Evolutionary conservation across 2,797 vertebrate genomes (phyloP), one percentile per base, ranked within the genome.

Genomic region (Xenops minutus): DNA sequence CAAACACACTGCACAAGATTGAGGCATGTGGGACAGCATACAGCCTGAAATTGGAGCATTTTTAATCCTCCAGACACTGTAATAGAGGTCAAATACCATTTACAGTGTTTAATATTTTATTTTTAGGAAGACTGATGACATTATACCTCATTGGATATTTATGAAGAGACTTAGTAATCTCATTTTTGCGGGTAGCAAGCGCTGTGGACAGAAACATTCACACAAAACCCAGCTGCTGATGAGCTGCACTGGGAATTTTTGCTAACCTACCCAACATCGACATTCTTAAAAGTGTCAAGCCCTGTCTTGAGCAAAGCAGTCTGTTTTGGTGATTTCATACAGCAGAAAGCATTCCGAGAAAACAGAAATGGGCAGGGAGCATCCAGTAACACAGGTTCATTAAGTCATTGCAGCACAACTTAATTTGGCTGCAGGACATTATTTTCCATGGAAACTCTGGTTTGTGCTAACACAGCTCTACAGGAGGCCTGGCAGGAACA

Each of bases 21-120:
- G 9, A 58, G 54, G 19, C 69, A 8, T 0, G 2, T 5, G 54
- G 48, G 54, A 69, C 79, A 85, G 46, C 73, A 77, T 2, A 3
- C 29, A 5, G 10, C 80, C 72, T 22, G 46, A 87, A 88, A 93
- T 3, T 2, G 1, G 49, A 94, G 72, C 62, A 34, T 66, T 92
- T 78, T 81, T 76, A 93, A 92, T 94, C 78, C 92, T 88, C 81
- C 49, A 92, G 88, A 91, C 72, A 56, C 63, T 13, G 0, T 73
- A 95, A 88, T 51, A 84, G 84, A 91, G 93, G 95, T 95, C 95
- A 97, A 95, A 95, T 51, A 95, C 82, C 91, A 88, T 93, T 96
- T 92, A 94, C 73, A 87, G 66, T 43, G 29, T 89, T 96, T 69
- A 95, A 97, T 96, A 97, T 95, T 95, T 95, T 93, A 95, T 93